These are phyloP conservation scores for Sarcoramphus papa DNA, from an alignment of 2,797 vertebrate genomes.

Conservation along the genomic window DNA sequence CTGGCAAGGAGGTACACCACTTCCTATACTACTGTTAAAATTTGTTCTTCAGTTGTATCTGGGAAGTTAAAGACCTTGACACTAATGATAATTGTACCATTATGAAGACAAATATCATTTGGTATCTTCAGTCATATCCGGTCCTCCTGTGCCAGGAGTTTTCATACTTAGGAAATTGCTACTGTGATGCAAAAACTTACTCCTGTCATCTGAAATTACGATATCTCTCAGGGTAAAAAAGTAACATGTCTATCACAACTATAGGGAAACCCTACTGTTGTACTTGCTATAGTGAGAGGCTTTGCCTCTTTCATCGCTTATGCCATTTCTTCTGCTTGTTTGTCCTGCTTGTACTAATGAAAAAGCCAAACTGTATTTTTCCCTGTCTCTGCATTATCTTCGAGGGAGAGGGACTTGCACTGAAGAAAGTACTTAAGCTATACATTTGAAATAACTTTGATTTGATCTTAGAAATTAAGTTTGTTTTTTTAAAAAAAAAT, in stretches of 20 bases:
- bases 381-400: background rate
- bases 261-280: background rate
- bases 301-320: background rate
- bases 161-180: background rate
- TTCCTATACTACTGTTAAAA: background rate
- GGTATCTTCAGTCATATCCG: background rate
- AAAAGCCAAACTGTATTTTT: background rate
- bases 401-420: background rate
- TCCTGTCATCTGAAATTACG: background rate
- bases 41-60: background rate
- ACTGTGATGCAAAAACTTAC: background rate
- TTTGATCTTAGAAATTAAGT: background rate
- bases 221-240: background rate
- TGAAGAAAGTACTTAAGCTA: background rate
- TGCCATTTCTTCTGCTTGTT: background rate
- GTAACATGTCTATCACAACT: background rate
- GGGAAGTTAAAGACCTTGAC: background rate
- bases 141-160: background rate
- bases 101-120: background rate
- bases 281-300: background rate
- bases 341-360: background rate
- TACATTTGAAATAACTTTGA: background rate
- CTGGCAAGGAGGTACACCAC: background rate
- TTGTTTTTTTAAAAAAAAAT: background rate
- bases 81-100: background rate